Base-by-base conservation (phyloP, 92 coral and sea anemone genomes). In the Montipora capitata region DNA sequence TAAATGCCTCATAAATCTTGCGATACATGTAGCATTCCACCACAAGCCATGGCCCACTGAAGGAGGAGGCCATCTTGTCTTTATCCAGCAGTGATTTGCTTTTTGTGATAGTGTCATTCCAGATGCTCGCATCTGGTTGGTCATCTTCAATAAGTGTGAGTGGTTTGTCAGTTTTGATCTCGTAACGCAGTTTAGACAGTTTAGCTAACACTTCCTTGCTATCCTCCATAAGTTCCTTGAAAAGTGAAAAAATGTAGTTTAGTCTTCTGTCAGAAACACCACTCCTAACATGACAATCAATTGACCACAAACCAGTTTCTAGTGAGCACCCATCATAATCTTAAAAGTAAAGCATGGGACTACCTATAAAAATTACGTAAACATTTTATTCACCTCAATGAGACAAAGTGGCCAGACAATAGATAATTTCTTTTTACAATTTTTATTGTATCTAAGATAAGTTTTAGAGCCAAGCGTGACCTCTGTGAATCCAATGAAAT, bases 1-100 rank as follows among this genome's bases (percentile, higher is more conserved):
- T 87, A 75, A 88, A 86, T 8, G 99, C 98, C 77, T 98, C 98
- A 76, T 90, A 96, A 72, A 98, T 96, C 81, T 95, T 96, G 68
- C 99, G 98, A 63, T 98, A 98, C 99, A 98, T 88, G 68, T 92
- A 87, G 58, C 99, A 94, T 76, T 98, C 99, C 70, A 95, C 93
- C 10, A 88, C 49, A 63, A 98, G 81, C 99, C 99, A 98, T 2
- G 99, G 95, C 18, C 97, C 98, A 75, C 89, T 93, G 64, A 92
- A 98, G 72, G 72, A 67, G 85, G 94, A 96, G 0, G 98, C 78
- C 13, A 90, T 67, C 15, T 91, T 88, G 17, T 62, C 74, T 52
- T 89, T 93, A 62, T 90, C 91, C n/a, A 84, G 95, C 71, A 96
- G 88, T 63, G 94, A 85, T 62, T 80, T 87, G 38, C 95, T 90